These are phyloP conservation scores for Lithobates pipiens DNA, from an alignment of 2,797 vertebrate species.

Conservation along the genomic window DNA sequence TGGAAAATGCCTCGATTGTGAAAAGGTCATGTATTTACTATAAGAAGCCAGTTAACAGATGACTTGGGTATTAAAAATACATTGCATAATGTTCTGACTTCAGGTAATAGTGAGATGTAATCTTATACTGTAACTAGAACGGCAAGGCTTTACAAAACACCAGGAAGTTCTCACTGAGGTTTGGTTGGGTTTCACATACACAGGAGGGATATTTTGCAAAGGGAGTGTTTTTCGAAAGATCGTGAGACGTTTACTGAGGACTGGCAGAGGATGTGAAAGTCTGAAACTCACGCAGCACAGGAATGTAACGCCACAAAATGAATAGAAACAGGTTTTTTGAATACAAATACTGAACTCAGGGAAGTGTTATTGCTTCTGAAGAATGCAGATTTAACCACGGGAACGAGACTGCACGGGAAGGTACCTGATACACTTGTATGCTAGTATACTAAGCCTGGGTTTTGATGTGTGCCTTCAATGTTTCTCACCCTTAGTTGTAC, in stretches of 20 bases:
- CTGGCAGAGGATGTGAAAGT: background rate
- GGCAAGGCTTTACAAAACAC: background rate
- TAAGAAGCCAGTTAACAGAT: background rate
- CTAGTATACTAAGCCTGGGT: background rate
- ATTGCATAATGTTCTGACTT: background rate
- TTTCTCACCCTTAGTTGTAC: background rate
- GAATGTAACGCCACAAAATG: background rate
- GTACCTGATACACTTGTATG: background rate
- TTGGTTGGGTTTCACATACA: background rate
- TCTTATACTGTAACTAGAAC: background rate
- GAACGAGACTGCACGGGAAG: background rate
- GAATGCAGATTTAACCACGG: conserved; percentile 1
- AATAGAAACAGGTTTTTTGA: background rate
- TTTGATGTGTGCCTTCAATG: background rate
- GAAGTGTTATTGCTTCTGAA: background rate
- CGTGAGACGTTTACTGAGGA: background rate
- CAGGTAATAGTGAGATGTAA: background rate
- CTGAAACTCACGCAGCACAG: background rate
- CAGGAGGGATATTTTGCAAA: background rate
- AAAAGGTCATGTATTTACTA: background rate
- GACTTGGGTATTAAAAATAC: no score
- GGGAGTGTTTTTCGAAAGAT: background rate
- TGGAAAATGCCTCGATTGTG: no score
- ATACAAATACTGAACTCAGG: background rate
- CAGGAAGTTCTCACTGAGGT: background rate